These are phyloP conservation scores for Oppia nitens DNA, from an alignment of 1,140 invertebrate genomes.

Conservation along the genomic window DNA sequence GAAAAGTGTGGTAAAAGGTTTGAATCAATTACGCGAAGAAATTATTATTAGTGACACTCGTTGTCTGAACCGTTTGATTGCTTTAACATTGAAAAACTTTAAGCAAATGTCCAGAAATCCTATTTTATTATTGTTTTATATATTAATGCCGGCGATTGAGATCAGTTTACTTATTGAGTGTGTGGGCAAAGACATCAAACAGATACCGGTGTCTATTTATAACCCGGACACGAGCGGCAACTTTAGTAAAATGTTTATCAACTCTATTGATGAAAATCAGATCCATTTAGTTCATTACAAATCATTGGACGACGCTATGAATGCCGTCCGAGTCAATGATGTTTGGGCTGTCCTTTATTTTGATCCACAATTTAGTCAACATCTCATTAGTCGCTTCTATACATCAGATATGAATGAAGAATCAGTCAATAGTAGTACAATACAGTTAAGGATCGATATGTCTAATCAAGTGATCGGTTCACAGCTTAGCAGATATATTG, in stretches of 20 bases:
- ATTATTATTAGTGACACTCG: not conserved
- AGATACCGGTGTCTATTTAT: conserved; percentile 62
- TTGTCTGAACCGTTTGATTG: not conserved
- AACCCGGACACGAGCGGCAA: not conserved
- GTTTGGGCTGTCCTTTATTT: conserved; percentile 12
- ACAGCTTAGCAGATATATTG: conserved; percentile 16
- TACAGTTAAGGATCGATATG: conserved; percentile 13
- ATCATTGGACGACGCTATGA: conserved; percentile 3
- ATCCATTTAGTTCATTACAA: no score
- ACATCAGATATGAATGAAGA: no score
- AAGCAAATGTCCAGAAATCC: conserved; percentile 17
- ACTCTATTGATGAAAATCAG: no score
- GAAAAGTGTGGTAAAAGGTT: no score
- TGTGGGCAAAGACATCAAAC: conserved; percentile 70
- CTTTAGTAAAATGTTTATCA: not conserved
- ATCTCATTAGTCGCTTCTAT: conserved; percentile 10
- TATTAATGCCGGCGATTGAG: conserved; percentile 74
- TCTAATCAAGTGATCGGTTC: conserved; percentile 19
- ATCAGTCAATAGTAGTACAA: no score
- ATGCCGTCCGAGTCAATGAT: conserved; percentile 12
- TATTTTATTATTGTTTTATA: conserved; percentile 68
- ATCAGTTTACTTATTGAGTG: conserved; percentile 87
- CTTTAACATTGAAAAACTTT: conserved; percentile 13
- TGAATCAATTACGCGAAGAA: not conserved
- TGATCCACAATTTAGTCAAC: conserved; percentile 10